Percentiles rank a stretch among this genome's conserved stretches.
phyloP scores from a whole-genome alignment of 2,797 vertebrate genomes.

The Pelochelys cantorii region DNA sequence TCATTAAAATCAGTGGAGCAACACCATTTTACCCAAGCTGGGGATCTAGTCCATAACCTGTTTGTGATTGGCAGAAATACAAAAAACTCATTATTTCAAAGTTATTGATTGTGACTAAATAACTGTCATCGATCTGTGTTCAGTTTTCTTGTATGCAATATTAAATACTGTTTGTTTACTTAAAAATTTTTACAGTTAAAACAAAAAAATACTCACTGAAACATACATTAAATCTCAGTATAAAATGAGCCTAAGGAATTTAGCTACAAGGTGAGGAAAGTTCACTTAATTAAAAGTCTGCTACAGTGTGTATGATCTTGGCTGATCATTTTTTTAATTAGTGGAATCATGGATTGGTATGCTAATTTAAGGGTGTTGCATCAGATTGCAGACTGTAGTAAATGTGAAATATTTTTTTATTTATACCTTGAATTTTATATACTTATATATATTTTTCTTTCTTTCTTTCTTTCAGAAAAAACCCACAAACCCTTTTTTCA shows the following conservation, averaged over 20 bases:
- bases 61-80: conserved; percentile 25
- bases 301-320: conserved; percentile 66
- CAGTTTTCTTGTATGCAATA: conserved; percentile 71
- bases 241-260: conserved; percentile 71
- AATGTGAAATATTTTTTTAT: conserved; percentile 72
- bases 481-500: neutral
- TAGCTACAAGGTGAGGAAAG: conserved; percentile 70
- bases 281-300: conserved; percentile 79
- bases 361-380: conserved; percentile 64
- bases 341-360: conserved; percentile 72
- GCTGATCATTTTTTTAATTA: conserved; percentile 75
- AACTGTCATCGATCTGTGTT: conserved; percentile 61
- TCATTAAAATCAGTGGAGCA: conserved; percentile 9
- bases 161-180: conserved; percentile 65
- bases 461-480: conserved; percentile 25
- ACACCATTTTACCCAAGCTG: neutral
- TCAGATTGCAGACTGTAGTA: conserved; percentile 71
- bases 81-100: conserved; percentile 35
- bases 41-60: neutral
- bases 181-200: conserved; percentile 57
- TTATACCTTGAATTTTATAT: conserved; percentile 59
- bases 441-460: conserved; percentile 20
- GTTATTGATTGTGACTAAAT: conserved; percentile 75
- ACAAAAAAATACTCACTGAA: conserved; percentile 33
- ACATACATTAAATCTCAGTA: conserved; percentile 50